Conservation (phyloP, 2,888 invertebrate species). For the Cataglyphis albicans region DNA sequence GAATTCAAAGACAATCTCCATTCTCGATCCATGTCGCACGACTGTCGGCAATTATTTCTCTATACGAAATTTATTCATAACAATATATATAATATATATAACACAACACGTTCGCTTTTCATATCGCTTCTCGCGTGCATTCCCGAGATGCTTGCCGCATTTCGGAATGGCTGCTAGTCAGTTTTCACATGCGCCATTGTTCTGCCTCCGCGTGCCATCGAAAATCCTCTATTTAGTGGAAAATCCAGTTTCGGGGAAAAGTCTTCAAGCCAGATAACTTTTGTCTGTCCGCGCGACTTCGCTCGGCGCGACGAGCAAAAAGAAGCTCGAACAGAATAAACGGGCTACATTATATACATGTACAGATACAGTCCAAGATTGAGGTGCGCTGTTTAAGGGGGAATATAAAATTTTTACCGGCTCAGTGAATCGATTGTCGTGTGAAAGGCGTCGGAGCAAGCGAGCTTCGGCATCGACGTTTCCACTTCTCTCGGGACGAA, state of each 20-base stretch:
- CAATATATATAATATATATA: not conserved
- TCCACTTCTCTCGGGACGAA: constrained; percentile 5
- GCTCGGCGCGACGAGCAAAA: constrained; percentile 24
- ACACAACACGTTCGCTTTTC: not conserved
- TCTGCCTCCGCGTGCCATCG: constrained; percentile 35
- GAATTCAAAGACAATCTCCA: constrained; percentile 3
- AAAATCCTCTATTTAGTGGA: constrained; percentile 46
- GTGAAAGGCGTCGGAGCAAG: constrained; percentile 18
- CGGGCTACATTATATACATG: constrained; percentile 27
- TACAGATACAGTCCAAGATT: constrained; percentile 31
- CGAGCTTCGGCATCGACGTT: constrained; percentile 33
- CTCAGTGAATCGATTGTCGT: constrained; percentile 45
- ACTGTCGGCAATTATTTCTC: not conserved
- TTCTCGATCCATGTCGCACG: not conserved
- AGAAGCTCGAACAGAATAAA: constrained; percentile 30
- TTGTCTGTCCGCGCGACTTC: constrained; percentile 47
- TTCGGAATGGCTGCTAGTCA: constrained; percentile 30
- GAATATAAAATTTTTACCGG: constrained; percentile 49
- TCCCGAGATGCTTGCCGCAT: constrained; percentile 32
- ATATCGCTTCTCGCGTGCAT: constrained; percentile 11
- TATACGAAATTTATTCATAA: constrained; percentile 27
- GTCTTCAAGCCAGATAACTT: constrained; percentile 39
- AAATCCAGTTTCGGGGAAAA: constrained; percentile 17
- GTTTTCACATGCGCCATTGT: constrained; percentile 38
- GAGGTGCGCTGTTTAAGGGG: constrained; percentile 49